Base-by-base conservation (phyloP, 2,888 invertebrate genomes). In the Epinotia ramella region DNA sequence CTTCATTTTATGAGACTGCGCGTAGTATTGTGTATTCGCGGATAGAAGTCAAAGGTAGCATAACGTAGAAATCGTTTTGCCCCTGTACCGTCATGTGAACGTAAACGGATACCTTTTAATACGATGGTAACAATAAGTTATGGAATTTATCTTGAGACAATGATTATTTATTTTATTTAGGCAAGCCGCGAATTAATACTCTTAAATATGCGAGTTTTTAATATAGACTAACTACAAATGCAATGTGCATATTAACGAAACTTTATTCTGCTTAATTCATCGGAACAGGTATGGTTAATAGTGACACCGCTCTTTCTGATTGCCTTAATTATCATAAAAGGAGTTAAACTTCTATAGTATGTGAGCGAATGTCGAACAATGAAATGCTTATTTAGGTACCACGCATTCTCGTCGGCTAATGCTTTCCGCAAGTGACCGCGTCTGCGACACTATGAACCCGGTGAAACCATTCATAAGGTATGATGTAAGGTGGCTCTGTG, bases 121-220 rank as follows among this genome's bases (percentile, higher is more conserved):
- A 53, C 33, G 49, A 63, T 63, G 70, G 46, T 71, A 71, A 63
- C 63, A 63, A 62, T 63, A 53, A 63, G 60, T 70, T 62, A 70
- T 70, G 70, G 63, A 71, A 71, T 62, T 67, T 73, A 73, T 60
- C 66, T 66, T 20, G 53, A 67, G 46, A 67, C 59, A 46, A 44
- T 69, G 40, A 60, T 60, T 69, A 69, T 69, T 66, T 73, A 66
- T 66, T 73, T 66, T 60, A 73, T 73, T 53, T 66, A 73, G 66
- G 33, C 65, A 73, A 57, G 59, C 66, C 53, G 62, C 33, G 24
- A 62, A 63, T 49, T 53, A 63, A 71, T 71, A 63, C 63, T 71
- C 63, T 62, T 71, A 53, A 44, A 62, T 70, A 28, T 33, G 40
- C 62, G 56, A 57, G 20, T 56, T 44, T 57, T 59, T 44, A 60